phyloP scores from a whole-genome alignment of 2,797 vertebrate genomes.

The Periparus ater region DNA sequence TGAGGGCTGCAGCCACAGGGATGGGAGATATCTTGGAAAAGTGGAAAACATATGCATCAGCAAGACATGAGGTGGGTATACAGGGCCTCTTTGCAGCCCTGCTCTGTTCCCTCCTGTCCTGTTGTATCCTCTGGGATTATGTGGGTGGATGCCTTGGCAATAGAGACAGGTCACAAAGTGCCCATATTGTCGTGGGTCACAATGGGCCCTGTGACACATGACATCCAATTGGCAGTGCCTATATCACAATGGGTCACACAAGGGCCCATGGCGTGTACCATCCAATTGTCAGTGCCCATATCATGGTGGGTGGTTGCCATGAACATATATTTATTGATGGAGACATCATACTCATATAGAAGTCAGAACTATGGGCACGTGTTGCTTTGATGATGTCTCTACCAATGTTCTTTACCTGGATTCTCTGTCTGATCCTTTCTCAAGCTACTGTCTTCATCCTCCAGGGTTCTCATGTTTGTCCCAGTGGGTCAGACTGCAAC shows the following conservation, averaged over 20 bases:
- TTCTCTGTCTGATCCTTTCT: neutral
- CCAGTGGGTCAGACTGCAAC: neutral
- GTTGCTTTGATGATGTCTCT: neutral
- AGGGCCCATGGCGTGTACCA: neutral
- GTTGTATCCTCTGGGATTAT: fast-evolving
- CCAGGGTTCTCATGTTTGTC: neutral
- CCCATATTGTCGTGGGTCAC: neutral
- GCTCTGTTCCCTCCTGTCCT: neutral
- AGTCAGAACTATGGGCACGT: neutral
- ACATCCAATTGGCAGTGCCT: neutral
- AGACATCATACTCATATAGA: neutral
- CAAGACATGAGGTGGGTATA: neutral
- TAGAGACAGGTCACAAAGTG: neutral
- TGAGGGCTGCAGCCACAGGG: neutral
- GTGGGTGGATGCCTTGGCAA: neutral
- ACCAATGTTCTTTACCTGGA: neutral
- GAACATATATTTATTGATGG: neutral
- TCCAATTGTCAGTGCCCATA: neutral
- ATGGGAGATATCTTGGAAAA: neutral
- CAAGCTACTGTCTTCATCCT: neutral
- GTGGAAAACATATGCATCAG: neutral
- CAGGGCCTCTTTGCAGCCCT: neutral
- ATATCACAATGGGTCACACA: neutral
- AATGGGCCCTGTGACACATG: neutral
- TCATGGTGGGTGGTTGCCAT: neutral